Conservation (phyloP, 2,113 vertebrate genomes). For the Grus americana region DNA sequence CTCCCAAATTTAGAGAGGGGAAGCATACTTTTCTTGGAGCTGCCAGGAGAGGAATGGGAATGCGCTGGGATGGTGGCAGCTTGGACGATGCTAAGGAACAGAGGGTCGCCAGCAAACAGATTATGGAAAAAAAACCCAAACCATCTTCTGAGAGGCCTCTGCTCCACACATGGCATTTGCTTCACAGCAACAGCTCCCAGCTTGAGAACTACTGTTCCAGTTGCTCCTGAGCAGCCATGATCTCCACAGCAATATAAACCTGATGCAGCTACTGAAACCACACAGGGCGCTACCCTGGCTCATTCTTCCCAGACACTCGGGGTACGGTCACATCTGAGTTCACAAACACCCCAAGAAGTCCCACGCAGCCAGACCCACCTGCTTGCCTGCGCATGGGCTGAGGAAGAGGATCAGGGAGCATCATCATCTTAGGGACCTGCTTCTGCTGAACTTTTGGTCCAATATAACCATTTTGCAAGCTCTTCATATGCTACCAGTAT, state of each 20-base stretch:
- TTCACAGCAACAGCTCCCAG: neutral
- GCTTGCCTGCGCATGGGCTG: neutral
- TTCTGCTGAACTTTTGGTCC: neutral
- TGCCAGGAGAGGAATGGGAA: neutral
- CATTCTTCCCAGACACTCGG: neutral
- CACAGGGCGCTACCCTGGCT: neutral
- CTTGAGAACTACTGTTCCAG: neutral
- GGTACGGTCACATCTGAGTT: accelerated
- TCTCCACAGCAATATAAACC: neutral
- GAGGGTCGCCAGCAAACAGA: neutral
- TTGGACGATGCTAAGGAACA: neutral
- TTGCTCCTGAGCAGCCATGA: neutral
- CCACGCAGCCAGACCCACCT: neutral
- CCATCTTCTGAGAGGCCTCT: neutral
- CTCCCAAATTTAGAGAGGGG: neutral
- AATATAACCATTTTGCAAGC: neutral
- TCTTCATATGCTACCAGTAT: neutral
- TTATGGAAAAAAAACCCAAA: neutral
- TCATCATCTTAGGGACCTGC: neutral
- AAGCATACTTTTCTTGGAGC: neutral
- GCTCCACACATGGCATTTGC: neutral
- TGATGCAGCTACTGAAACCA: neutral
- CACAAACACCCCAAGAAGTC: neutral
- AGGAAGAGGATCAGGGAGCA: neutral
- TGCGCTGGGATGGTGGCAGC: neutral